Conservation (phyloP, 2,113 vertebrate genomes). For the Lepidothrix coronata region DNA sequence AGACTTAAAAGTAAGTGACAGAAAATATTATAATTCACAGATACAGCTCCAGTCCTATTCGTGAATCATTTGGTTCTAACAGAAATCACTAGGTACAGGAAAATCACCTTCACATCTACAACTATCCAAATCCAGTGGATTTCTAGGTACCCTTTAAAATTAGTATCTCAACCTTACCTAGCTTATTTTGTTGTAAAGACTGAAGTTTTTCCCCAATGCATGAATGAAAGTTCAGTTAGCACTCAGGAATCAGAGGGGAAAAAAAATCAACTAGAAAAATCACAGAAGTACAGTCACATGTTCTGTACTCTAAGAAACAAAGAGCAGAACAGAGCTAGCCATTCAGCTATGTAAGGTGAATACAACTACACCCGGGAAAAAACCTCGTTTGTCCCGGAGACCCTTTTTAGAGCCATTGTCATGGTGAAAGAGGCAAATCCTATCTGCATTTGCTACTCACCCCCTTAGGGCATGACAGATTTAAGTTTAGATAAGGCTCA, state of each 20-base stretch:
- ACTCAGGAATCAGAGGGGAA: not conserved
- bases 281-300: accelerated
- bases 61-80: not conserved
- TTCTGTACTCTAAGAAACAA: not conserved
- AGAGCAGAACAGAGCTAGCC: not conserved
- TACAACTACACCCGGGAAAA: not conserved
- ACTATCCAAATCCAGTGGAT: accelerated
- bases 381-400: no score
- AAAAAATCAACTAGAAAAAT: accelerated
- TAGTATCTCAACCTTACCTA: not conserved
- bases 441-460: accelerated
- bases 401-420: accelerated
- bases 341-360: not conserved
- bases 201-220: not conserved
- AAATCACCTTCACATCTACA: not conserved
- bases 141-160: not conserved
- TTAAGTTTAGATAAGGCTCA: not conserved
- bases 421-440: accelerated
- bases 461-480: not conserved
- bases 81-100: not conserved
- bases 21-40: not conserved
- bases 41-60: not conserved
- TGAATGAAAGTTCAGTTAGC: not conserved
- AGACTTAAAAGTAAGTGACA: not conserved
- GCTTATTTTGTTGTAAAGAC: not conserved